Conservation (phyloP, 2,113 vertebrate genomes). For the Podarcis raffonei region DNA sequence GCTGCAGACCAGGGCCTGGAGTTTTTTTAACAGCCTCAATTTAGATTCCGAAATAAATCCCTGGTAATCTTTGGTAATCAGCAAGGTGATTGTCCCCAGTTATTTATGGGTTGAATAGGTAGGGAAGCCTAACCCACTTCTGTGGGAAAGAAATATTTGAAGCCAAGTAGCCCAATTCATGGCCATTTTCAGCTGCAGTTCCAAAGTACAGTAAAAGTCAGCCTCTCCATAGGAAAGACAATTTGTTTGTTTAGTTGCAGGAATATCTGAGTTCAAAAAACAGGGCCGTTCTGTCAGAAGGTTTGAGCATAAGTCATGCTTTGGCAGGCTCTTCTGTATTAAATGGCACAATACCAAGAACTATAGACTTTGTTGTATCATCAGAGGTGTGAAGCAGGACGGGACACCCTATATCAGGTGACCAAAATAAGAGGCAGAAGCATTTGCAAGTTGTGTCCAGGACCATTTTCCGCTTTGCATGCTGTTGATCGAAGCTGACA, state of each 20-base stretch:
- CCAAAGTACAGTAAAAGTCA: fast-evolving
- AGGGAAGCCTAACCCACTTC: too few species aligned
- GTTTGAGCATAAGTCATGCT: fast-evolving
- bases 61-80: too few species aligned
- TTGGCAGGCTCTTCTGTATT: not conserved
- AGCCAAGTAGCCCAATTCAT: not conserved
- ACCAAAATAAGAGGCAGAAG: not conserved
- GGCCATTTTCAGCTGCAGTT: slow-evolving; percentile 19
- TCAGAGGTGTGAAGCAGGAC: not conserved
- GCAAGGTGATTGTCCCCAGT: too few species aligned
- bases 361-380: not conserved
- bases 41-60: too few species aligned
- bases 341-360: not conserved
- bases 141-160: not conserved
- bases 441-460: not conserved
- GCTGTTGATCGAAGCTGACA: not conserved
- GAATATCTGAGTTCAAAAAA: not conserved
- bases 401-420: not conserved
- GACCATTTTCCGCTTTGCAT: not conserved
- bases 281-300: not conserved
- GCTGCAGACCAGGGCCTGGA: too few species aligned
- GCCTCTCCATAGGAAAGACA: not conserved
- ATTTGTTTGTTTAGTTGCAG: not conserved
- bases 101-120: too few species aligned
- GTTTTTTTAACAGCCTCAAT: too few species aligned